Evolutionary conservation across 2,113 vertebrate species (phyloP), one percentile per base, ranked within the genome.

Genomic region (Sterna hirundo): DNA sequence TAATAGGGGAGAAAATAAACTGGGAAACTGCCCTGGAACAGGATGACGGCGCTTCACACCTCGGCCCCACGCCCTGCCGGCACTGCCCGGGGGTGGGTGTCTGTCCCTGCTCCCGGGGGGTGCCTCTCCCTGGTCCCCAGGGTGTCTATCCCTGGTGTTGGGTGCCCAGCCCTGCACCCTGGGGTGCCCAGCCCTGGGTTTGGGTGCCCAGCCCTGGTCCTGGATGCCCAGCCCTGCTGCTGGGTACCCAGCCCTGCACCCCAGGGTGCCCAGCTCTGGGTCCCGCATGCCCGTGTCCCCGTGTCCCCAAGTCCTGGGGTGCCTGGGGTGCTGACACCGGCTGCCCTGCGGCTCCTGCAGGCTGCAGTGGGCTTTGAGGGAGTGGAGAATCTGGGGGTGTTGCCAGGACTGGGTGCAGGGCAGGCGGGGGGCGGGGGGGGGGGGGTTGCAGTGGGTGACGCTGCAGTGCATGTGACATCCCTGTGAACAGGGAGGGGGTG

Each of bases 1-100:
- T 49, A 90, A 93, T 16, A 88, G 80, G 93, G 86, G 90, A 83
- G 88, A 96, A 95, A 96, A 97, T 83, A 88, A 94, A 97, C 94
- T 64, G 94, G 90, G 96, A 96, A 94, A 83, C 54, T 38, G 96
- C 88, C 90, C 69, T 86, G 96, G 92, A 93, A 85, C 51, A 25
- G 55, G 90, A 78, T 86, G 69, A 94, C 3, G 11, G 81, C 17
- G 1, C 85, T 55, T 86, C 86, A 40, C 77, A 69, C 90, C 68
- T 81, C 49, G 2, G 83, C 70, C 47, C 68, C 55, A 11, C 16
- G 15, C 46, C 36, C 83, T 0, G 0, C 15, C 2, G 22, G 51
- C 5, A 0, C 42, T 54, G 76, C 84, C 15, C 7, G 3, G 70
- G 65, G 46, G 6, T 1, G 51, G 20, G 15, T 46, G 83, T 10